Evolutionary conservation across 2,113 vertebrate species (phyloP), one percentile per base, ranked within the genome.

Genomic region (Morone chrysops): DNA sequence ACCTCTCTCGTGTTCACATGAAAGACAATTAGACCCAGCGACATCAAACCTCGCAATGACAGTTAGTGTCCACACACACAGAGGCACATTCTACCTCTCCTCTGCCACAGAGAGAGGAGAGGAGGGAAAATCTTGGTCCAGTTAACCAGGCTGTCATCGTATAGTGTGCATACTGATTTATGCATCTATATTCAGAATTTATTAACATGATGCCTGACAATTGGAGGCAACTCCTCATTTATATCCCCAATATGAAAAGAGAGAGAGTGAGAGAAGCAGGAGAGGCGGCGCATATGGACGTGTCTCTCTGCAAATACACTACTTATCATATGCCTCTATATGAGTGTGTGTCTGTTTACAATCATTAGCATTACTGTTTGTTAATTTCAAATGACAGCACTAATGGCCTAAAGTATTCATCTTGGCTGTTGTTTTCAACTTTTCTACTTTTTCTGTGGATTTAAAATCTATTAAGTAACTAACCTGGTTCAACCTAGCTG

Each of bases 11-110:
- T 97, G 96, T 97, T 98, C 95, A 95, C 96, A 96, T 95, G 96
- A 97, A 97, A 97, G 96, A 97, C 96, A 97, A 97, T 97, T 97
- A 97, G 96, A 96, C 91, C 94, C 94, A 95, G 93, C 92, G 95
- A 97, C 95, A 96, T 97, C 96, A 97, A 97, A 96, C 96, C 95
- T 91, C 95, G 96, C 96, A 96, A 96, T 96, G 96, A 96, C 96
- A 97, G 95, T 96, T 95, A 75, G 41, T 71, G 45, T 43, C 31
- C 70, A 69, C 45, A 72, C 74, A 80, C 67, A 65, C 53, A 38
- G 10, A 80, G 38, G 11, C 59, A 56, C 53, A 62, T 41, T 43
- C 38, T 31, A 62, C 38, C 6, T 68, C 48, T 65, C 48, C 41
- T 71, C 9, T 67, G 22, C 41, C 43, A 20, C 51, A 41, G 62